Evolutionary conservation across 2,888 invertebrate species (phyloP).

Genomic region (Acleris literana): DNA sequence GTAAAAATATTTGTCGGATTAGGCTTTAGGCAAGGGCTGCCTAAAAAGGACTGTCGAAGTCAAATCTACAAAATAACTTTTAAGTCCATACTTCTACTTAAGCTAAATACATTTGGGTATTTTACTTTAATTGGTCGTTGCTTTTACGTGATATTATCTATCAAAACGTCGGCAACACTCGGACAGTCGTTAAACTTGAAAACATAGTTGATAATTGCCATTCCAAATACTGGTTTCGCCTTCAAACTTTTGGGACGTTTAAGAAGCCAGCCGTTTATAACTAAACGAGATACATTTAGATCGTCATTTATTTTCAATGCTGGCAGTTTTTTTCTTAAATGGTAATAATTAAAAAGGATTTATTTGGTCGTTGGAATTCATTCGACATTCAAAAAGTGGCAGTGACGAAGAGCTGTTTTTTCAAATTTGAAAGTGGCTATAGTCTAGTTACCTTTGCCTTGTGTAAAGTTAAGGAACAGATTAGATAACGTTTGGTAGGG

Average conservation of each 20-base stretch:
- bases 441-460: slow-evolving; percentile 1
- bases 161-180: slow-evolving; percentile 26
- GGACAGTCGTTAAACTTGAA: slow-evolving; percentile 19
- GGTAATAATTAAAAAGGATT: slow-evolving; percentile 27
- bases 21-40: no score
- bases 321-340: slow-evolving; percentile 14
- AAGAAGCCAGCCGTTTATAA: slow-evolving; percentile 19
- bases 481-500: slow-evolving; percentile 4
- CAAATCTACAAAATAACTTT: background rate
- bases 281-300: slow-evolving; percentile 21
- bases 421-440: slow-evolving; percentile 8
- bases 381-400: slow-evolving; percentile 10
- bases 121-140: slow-evolving; percentile 34
- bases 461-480: slow-evolving; percentile 5
- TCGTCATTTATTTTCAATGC: slow-evolving; percentile 23
- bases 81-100: slow-evolving; percentile 18
- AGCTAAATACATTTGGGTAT: slow-evolving; percentile 24
- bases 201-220: slow-evolving; percentile 21
- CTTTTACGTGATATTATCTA: slow-evolving; percentile 28
- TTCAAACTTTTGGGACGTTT: slow-evolving; percentile 19
- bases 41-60: no score
- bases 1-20: no score
- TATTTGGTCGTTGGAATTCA: slow-evolving; percentile 13
- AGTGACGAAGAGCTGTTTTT: background rate
- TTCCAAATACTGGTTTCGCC: slow-evolving; percentile 26